These are phyloP conservation scores for Chymomyza fuscimana DNA, from an alignment of 2,888 invertebrate genomes.

Conservation along the genomic window DNA sequence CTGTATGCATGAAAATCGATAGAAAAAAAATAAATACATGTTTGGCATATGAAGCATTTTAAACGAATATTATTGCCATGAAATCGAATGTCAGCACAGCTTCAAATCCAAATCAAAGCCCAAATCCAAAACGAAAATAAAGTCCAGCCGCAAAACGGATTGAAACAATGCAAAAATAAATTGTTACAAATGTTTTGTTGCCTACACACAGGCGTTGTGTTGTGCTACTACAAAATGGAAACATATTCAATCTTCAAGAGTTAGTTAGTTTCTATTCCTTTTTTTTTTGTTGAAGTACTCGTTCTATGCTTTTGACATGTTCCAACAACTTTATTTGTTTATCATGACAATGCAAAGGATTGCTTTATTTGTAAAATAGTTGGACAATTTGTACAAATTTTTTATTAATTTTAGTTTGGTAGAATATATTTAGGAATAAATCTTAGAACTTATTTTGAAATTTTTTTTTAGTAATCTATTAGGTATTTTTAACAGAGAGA, in stretches of 20 bases:
- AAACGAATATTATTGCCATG: conserved; percentile 53
- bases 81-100: conserved; percentile 48
- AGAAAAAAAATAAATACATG: conserved; percentile 27
- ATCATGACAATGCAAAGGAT: no score
- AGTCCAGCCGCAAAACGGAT: background rate
- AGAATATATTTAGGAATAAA: no score
- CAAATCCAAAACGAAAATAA: background rate
- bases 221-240: background rate
- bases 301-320: no score
- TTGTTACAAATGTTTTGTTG: conserved; percentile 29
- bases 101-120: background rate
- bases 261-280: no score
- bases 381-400: no score
- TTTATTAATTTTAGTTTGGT: no score
- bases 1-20: background rate
- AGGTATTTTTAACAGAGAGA: no score
- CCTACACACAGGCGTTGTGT: background rate
- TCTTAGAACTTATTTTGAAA: no score
- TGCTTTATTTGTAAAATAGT: no score
- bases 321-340: no score
- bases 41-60: conserved; percentile 36
- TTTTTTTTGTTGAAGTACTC: no score
- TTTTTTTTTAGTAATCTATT: no score
- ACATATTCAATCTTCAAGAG: background rate
- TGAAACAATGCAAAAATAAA: conserved; percentile 14